A percentile compares a stretch with the other conserved stretches of the same genome.
Conservation (phyloP, 2,113 vertebrate species). For the Rhineura floridana region DNA sequence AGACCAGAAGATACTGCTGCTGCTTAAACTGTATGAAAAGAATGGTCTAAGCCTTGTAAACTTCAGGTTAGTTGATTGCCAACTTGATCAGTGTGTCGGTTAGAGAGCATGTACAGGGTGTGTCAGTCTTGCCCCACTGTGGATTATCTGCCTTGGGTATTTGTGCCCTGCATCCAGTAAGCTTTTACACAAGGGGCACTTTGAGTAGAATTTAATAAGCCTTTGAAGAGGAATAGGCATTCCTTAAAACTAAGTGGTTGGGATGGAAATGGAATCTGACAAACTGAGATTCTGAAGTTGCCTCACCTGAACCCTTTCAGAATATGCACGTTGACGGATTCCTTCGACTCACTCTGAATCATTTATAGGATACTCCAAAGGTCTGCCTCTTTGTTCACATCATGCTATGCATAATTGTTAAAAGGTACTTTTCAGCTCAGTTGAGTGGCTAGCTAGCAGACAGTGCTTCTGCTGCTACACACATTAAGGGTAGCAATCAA, state of each 20-base stretch:
- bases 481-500: too few species aligned
- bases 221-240: neutral
- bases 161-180: neutral
- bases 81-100: neutral
- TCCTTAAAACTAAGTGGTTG: neutral
- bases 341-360: too few species aligned
- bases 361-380: too few species aligned
- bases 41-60: slow-evolving; percentile 84
- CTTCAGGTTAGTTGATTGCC: slow-evolving; percentile 75
- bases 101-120: neutral
- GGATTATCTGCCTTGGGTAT: neutral
- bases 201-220: neutral
- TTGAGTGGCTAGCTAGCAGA: too few species aligned
- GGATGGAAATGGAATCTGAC: too few species aligned
- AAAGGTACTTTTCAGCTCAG: too few species aligned
- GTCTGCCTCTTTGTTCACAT: too few species aligned
- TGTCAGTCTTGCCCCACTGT: neutral
- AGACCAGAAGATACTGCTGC: slow-evolving; percentile 92
- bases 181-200: neutral
- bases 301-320: too few species aligned
- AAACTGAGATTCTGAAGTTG: too few species aligned
- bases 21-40: slow-evolving; percentile 90
- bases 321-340: too few species aligned
- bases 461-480: too few species aligned
- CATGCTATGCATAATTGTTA: too few species aligned